These are phyloP conservation scores for Octodonta nipae DNA, from an alignment of 2,888 invertebrate species.

Conservation along the genomic window DNA sequence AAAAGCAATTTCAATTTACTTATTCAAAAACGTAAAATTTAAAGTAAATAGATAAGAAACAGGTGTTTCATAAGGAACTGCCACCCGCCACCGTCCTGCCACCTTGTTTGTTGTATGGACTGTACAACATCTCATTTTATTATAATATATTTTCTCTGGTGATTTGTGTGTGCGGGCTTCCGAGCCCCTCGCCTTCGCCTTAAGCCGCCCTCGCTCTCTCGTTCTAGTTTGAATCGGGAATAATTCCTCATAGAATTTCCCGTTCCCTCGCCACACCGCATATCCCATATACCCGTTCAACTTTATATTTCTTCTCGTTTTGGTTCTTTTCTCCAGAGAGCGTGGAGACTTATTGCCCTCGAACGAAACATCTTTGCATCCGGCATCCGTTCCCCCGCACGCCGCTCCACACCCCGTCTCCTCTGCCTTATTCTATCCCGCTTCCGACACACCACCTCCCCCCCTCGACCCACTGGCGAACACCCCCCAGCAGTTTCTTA, in stretches of 20 bases:
- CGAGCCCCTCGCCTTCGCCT: conserved; percentile 19
- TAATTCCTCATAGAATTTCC: conserved; percentile 32
- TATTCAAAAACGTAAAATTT: no score
- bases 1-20: no score
- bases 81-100: no score
- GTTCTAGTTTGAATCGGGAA: conserved; percentile 29
- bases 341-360: conserved; percentile 28
- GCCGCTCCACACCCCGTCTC: not conserved
- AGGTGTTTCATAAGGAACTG: no score
- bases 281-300: conserved; percentile 14
- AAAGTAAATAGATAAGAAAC: no score
- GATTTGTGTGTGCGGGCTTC: conserved; percentile 29
- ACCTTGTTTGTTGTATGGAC: no score
- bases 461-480: not conserved
- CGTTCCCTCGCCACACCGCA: conserved; percentile 11
- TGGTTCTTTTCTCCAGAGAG: conserved; percentile 22
- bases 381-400: conserved; percentile 17
- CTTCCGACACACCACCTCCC: not conserved
- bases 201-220: conserved; percentile 20
- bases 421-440: not conserved
- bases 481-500: no score
- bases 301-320: conserved; percentile 8
- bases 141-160: conserved; percentile 35
- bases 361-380: conserved; percentile 28
- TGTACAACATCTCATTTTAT: no score